A percentile compares a stretch with the other conserved stretches of the same genome.
These are phyloP conservation scores for Crocodylus rhombifer DNA, from an alignment of 2,797 vertebrate genomes.

Conservation along the genomic window DNA sequence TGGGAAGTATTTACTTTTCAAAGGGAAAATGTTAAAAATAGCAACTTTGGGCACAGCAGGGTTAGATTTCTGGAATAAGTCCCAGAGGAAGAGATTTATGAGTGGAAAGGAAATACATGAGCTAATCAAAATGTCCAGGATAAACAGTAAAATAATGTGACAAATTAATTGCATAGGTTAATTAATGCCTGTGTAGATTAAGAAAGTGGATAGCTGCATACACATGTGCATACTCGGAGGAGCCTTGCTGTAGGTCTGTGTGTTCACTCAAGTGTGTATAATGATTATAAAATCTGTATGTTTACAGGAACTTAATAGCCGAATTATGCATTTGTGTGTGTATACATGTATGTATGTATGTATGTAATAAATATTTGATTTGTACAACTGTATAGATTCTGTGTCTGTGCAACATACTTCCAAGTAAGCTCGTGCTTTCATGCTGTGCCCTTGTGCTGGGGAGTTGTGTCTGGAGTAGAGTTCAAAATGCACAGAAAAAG, in stretches of 20 bases:
- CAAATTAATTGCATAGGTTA: not conserved
- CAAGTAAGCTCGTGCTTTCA: not conserved
- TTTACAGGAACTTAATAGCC: no score
- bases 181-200: not conserved
- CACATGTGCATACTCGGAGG: not conserved
- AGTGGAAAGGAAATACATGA: not conserved
- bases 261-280: not conserved
- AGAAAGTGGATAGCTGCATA: not conserved
- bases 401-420: not conserved
- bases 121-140: not conserved
- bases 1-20: not conserved
- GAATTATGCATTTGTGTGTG: no score
- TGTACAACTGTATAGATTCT: not conserved
- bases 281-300: no score
- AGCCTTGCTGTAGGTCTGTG: not conserved
- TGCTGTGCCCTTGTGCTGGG: accelerated
- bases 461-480: not conserved
- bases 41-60: not conserved
- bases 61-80: not conserved
- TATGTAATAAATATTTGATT: not conserved
- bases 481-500: accelerated
- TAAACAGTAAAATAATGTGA: not conserved
- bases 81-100: not conserved
- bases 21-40: not conserved
- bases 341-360: no score